Evolutionary conservation across 2,888 invertebrate genomes (phyloP).

Genomic region (Eucriotettix oculatus): DNA sequence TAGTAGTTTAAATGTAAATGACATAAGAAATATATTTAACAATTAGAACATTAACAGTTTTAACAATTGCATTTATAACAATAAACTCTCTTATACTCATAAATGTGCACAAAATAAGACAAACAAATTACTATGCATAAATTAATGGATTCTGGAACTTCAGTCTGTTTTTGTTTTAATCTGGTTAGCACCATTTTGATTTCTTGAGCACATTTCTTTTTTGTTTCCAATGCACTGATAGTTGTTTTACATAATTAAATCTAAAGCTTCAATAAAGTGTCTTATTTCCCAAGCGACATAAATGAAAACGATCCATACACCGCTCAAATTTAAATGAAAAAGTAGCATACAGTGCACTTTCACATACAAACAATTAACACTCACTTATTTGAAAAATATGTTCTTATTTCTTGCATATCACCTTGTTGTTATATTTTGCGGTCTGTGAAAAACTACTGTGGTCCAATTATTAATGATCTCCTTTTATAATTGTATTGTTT

Average conservation of each 20-base stretch:
- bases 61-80: background rate
- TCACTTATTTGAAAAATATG: background rate
- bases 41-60: background rate
- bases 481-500: background rate
- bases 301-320: background rate
- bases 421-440: background rate
- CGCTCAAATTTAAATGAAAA: background rate
- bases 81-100: no score
- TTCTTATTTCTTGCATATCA: background rate
- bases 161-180: background rate
- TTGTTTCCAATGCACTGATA: conserved; percentile 1
- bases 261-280: background rate
- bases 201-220: conserved; percentile 14
- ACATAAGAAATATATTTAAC: background rate
- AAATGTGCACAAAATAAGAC: background rate
- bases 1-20: background rate
- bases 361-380: background rate
- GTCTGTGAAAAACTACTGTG: no score
- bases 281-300: background rate
- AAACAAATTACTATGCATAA: background rate
- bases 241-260: background rate
- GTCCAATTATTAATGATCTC: no score
- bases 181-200: conserved; percentile 14
- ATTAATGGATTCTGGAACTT: background rate
- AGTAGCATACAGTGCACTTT: background rate